These are phyloP conservation scores for Python bivittatus DNA, from an alignment of 2,113 vertebrate genomes.

Conservation along the genomic window DNA sequence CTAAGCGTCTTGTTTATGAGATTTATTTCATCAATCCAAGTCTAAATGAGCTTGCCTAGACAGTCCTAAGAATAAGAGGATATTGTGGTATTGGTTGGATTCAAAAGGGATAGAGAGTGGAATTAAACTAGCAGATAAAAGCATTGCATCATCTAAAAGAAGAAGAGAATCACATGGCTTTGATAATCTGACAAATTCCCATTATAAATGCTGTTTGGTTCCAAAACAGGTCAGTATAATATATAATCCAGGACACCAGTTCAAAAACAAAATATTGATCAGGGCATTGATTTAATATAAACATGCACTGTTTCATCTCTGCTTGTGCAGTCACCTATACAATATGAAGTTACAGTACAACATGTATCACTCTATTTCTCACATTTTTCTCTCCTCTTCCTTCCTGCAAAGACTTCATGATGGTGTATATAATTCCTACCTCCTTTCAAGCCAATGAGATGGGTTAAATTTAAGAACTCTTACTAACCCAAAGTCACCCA, in stretches of 20 bases:
- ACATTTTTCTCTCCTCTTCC: neutral
- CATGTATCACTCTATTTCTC: neutral
- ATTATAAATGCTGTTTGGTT: neutral
- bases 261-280: neutral
- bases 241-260: neutral
- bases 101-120: neutral
- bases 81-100: neutral
- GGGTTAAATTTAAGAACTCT: neutral
- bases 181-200: neutral
- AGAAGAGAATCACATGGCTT: neutral
- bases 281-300: neutral
- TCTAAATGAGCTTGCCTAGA: neutral
- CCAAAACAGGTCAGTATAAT: neutral
- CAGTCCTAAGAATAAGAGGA: neutral
- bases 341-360: neutral
- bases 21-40: neutral
- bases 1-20: slow-evolving; percentile 53
- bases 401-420: neutral
- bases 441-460: neutral
- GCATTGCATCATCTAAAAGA: neutral
- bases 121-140: neutral
- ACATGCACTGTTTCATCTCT: neutral
- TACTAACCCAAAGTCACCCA: neutral
- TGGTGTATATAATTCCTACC: neutral
- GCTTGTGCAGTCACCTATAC: neutral